Conservation (phyloP, 2,888 invertebrate genomes). For the Tridacna crocea region DNA sequence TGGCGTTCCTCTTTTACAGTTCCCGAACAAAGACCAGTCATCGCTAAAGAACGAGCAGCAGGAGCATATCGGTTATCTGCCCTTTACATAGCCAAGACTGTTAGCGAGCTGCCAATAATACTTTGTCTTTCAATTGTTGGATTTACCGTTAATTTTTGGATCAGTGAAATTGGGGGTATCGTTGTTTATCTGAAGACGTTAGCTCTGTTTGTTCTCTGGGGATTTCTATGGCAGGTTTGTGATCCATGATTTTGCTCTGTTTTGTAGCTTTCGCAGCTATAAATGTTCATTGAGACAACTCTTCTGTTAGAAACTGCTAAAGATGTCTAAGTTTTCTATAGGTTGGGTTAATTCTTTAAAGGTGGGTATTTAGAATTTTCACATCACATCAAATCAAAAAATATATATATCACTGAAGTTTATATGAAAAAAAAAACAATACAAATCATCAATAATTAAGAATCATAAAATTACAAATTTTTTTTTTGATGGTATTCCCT, state of each 20-base stretch:
- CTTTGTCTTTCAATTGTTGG: not conserved
- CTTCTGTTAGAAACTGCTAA: too few relatives aligned
- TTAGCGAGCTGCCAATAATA: not conserved
- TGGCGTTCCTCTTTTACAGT: not conserved
- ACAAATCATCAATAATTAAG: too few relatives aligned
- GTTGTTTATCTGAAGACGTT: not conserved
- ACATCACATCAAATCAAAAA: too few relatives aligned
- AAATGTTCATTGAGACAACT: too few relatives aligned
- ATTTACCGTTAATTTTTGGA: not conserved
- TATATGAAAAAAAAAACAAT: too few relatives aligned
- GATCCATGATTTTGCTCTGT: not conserved
- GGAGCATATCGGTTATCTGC: not conserved
- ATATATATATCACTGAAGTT: too few relatives aligned
- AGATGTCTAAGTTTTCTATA: too few relatives aligned
- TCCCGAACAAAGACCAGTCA: slow-evolving; percentile 1
- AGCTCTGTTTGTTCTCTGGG: slow-evolving; percentile 1
- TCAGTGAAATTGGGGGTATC: not conserved
- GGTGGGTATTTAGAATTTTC: too few relatives aligned
- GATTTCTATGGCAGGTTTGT: not conserved
- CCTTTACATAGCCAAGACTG: not conserved
- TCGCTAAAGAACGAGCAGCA: slow-evolving; percentile 1
- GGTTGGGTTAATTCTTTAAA: too few relatives aligned
- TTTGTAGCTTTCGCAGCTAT: not conserved
- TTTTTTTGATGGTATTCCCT: too few relatives aligned
- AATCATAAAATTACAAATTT: too few relatives aligned